A percentile compares a stretch with the other conserved stretches of the same genome.
Evolutionary conservation across 2,888 invertebrate species (phyloP).

Genomic region (Eumacrocentrus americanus): DNA sequence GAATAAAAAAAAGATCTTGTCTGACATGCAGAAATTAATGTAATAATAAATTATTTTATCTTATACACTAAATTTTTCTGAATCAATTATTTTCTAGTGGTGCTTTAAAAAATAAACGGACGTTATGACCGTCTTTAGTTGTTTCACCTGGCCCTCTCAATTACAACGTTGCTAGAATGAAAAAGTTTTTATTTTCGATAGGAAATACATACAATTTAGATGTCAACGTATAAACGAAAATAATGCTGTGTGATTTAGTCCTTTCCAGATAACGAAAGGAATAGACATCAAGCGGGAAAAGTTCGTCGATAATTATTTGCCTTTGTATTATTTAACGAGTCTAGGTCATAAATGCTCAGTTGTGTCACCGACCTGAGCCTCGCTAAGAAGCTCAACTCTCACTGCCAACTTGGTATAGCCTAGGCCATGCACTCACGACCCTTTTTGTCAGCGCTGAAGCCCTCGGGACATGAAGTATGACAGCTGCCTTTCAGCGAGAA

Average conservation of each 20-base stretch:
- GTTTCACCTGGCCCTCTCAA: no score
- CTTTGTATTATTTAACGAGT: constrained; percentile 19
- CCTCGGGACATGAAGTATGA: constrained; percentile 73
- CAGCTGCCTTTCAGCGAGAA: constrained; percentile 78
- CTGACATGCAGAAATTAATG: no score
- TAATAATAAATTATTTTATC: no score
- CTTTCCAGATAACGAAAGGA: no score
- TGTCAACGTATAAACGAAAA: background rate
- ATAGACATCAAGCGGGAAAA: no score
- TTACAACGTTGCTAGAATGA: no score
- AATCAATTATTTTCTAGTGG: no score
- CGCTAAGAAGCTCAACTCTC: constrained; percentile 55
- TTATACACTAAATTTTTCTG: no score
- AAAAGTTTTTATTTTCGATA: background rate
- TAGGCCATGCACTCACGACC: constrained; percentile 79
- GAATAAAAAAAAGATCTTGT: constrained; percentile 60
- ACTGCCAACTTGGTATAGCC: constrained; percentile 57
- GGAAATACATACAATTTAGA: background rate
- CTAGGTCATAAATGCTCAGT: constrained; percentile 58
- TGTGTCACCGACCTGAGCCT: constrained; percentile 55
- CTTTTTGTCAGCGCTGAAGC: constrained; percentile 78
- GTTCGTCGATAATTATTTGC: background rate
- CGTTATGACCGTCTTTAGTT: no score
- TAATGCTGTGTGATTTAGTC: background rate
- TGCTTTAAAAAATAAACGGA: no score